Evolutionary conservation across 2,113 vertebrate species (phyloP), one percentile per base, ranked within the genome.

Genomic region (Sciurus niger): DNA sequence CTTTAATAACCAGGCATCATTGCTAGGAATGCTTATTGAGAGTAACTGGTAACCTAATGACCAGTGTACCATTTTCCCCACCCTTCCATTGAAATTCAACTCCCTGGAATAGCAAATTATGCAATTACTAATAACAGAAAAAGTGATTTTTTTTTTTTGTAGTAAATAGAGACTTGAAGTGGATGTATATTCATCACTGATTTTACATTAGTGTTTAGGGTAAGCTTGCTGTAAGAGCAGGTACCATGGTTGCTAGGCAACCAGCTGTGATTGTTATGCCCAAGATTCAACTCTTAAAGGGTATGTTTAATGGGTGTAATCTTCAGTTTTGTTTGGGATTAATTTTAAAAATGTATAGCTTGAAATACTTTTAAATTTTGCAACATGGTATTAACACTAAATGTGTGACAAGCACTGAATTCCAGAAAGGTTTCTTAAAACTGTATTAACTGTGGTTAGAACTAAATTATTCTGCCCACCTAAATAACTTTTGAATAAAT

Each of bases 401-500:
- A 87, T 80, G 89, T 93, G 91, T 72, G 40, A 97, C 83, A 96
- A 96, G 60, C 95, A 89, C 0, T 84, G 92, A 25, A 32, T 93
- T 97, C 90, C 90, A 94, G 95, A 97, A 97, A 84, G 94, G 85
- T 93, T 96, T 97, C 95, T 97, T 96, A 88, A 97, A 98, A 98
- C 46, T 72, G 87, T 92, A 96, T 96, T 98, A 98, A 98, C 91
- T 98, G 97, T 97, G 96, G 92, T 97, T 98, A 97, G 95, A 98
- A 80, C 95, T 94, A 96, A 95, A 97, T 97, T 98, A 98, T 98
- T 96, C 98, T 97, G 94, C 60, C 84, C 48, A 97, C 96, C 48
- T 97, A 98, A 98, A 98, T 98, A 98, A 98, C 96, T 97, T 97
- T 87, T 94, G 97, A 98, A 98, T 98, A 98, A 97, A 98, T 98